Conservation (phyloP, 2,888 invertebrate species). For the Artemia sinica region DNA sequence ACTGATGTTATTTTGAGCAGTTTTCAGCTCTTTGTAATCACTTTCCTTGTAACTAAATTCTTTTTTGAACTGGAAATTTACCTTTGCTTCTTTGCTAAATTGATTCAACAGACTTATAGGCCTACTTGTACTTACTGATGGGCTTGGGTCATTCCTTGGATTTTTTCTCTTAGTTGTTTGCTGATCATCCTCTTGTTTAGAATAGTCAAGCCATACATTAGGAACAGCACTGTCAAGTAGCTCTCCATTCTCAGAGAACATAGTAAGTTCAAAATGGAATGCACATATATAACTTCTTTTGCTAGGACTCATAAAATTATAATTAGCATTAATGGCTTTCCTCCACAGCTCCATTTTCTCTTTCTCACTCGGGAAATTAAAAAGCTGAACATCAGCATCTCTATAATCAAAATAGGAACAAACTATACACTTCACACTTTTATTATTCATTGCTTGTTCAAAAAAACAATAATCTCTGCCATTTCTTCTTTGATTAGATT, state of each 20-base stretch:
- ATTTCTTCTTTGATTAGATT: no score
- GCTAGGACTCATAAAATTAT: not conserved
- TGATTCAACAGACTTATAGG: no score
- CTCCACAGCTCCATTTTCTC: not conserved
- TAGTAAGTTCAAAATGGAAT: not conserved
- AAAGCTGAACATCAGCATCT: not conserved
- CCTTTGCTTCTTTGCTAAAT: no score
- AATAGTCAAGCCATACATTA: slow-evolving; percentile 10
- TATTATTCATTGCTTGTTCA: not conserved
- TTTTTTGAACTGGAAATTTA: no score
- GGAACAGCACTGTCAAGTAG: not conserved
- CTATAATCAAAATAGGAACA: not conserved
- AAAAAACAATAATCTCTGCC: no score
- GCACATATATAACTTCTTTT: not conserved
- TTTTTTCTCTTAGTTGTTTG: no score
- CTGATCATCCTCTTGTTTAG: not conserved
- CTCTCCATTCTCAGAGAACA: slow-evolving; percentile 2
- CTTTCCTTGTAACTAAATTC: no score
- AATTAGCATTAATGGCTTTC: not conserved
- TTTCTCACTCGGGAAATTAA: not conserved
- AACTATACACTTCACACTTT: not conserved
- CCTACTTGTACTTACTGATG: no score
- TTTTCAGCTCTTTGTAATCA: no score
- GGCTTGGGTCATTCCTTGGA: no score
- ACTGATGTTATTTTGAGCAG: no score